A percentile compares a stretch with the other conserved stretches of the same genome.
Conservation (phyloP, 2,113 vertebrate genomes). For the Aegypius monachus region DNA sequence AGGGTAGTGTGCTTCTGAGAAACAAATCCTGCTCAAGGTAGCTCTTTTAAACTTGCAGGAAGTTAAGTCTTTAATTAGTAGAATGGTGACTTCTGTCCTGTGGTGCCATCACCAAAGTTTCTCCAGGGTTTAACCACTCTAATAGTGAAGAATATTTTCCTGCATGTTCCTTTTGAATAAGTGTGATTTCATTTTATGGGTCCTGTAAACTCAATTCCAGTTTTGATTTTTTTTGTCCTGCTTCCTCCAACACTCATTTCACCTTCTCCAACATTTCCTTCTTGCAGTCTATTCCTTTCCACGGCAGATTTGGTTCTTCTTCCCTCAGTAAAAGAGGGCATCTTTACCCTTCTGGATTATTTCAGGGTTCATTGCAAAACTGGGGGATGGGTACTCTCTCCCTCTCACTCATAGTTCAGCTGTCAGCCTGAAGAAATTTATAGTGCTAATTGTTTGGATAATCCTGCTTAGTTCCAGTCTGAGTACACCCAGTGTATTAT, state of each 20-base stretch:
- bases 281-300: not conserved
- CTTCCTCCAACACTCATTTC: not conserved
- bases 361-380: not conserved
- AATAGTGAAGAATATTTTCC: not conserved
- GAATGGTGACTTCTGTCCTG: not conserved
- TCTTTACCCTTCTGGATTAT: not conserved
- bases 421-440: not conserved
- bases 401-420: not conserved
- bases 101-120: not conserved
- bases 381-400: rapidly evolving
- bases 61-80: not conserved
- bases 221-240: not conserved
- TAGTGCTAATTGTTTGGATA: not conserved
- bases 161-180: not conserved
- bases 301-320: not conserved
- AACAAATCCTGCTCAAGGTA: not conserved
- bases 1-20: not conserved
- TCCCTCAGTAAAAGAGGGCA: not conserved
- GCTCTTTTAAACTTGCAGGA: not conserved
- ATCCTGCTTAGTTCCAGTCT: not conserved
- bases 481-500: not conserved
- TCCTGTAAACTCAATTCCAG: not conserved
- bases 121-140: not conserved
- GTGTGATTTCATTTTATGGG: not conserved
- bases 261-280: not conserved